phyloP scores from a whole-genome alignment of 2,113 vertebrate species.

The Rattus rattus region DNA sequence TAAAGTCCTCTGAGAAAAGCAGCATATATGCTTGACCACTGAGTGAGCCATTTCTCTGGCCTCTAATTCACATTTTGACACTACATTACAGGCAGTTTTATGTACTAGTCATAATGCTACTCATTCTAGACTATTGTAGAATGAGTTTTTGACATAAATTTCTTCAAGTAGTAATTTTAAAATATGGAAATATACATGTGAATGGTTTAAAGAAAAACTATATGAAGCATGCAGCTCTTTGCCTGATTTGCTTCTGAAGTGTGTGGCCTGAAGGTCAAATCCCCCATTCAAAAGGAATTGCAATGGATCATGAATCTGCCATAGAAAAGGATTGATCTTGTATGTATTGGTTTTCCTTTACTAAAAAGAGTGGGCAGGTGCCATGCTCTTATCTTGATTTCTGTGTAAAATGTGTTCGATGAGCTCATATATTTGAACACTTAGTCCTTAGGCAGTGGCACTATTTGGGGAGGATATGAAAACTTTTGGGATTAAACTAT shows the following conservation, averaged over 20 bases:
- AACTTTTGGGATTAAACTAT: not conserved
- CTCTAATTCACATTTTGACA: not conserved
- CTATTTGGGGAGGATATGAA: not conserved
- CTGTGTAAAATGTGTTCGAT: not conserved
- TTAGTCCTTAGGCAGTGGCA: not conserved
- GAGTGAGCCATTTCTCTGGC: not conserved
- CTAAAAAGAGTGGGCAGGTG: not conserved
- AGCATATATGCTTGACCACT: not conserved
- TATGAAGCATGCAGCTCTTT: not conserved
- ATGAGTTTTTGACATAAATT: not conserved
- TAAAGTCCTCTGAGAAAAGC: no score
- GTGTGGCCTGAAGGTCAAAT: not conserved
- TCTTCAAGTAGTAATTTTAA: slow-evolving; percentile 16
- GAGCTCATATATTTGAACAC: not conserved
- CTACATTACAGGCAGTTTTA: not conserved
- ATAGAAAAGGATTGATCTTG: not conserved
- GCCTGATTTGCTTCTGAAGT: not conserved
- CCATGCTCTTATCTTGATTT: no score
- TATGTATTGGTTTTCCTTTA: not conserved
- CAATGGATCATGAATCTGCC: not conserved
- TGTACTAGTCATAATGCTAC: not conserved
- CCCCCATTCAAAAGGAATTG: not conserved
- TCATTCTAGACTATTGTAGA: not conserved
- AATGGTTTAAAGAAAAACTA: not conserved
- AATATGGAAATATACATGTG: not conserved